A percentile compares a stretch with the other conserved stretches of the same genome.
Conservation (phyloP, 2,888 invertebrate species). For the Agrilus mali region DNA sequence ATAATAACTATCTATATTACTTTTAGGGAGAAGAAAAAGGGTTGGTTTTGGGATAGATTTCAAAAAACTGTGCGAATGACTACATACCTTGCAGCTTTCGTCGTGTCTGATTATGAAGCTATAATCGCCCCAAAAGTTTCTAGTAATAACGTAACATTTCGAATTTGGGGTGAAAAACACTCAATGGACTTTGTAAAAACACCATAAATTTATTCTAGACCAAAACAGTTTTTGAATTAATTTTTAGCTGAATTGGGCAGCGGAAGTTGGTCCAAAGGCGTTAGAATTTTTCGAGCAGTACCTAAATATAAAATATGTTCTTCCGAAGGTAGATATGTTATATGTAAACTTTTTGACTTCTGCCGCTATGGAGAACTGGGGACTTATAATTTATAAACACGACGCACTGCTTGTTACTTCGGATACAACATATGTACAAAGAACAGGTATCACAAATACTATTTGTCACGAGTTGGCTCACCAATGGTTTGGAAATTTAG, state of each 20-base stretch:
- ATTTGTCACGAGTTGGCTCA: slow-evolving; percentile 40
- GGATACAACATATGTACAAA: slow-evolving; percentile 45
- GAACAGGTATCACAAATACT: slow-evolving; percentile 49
- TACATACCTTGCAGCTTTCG: slow-evolving; percentile 84
- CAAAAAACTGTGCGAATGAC: slow-evolving; percentile 76
- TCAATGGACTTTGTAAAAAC: slow-evolving; percentile 54
- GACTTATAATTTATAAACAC: slow-evolving; percentile 73
- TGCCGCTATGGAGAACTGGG: slow-evolving; percentile 70
- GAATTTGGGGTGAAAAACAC: slow-evolving; percentile 62
- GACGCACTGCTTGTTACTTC: slow-evolving; percentile 55
- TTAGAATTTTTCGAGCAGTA: slow-evolving; percentile 60
- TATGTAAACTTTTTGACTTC: slow-evolving; percentile 73
- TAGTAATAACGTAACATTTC: slow-evolving; percentile 40
- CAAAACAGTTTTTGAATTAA: too few relatives aligned
- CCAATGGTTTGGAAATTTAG: slow-evolving; percentile 74
- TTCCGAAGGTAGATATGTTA: slow-evolving; percentile 69
- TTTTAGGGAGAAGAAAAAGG: slow-evolving; percentile 38
- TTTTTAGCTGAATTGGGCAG: slow-evolving; percentile 57
- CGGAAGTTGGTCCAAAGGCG: slow-evolving; percentile 60
- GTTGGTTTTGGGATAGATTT: slow-evolving; percentile 63
- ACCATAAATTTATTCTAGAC: too few relatives aligned
- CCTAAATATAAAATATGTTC: slow-evolving; percentile 58
- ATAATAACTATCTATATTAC: too few relatives aligned
- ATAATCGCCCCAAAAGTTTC: slow-evolving; percentile 25
- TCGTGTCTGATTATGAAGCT: too few relatives aligned